Evolutionary conservation across 2,797 vertebrate genomes (phyloP), one percentile per base, ranked within the genome.

Genomic region (Leucoraja ocellata): DNA sequence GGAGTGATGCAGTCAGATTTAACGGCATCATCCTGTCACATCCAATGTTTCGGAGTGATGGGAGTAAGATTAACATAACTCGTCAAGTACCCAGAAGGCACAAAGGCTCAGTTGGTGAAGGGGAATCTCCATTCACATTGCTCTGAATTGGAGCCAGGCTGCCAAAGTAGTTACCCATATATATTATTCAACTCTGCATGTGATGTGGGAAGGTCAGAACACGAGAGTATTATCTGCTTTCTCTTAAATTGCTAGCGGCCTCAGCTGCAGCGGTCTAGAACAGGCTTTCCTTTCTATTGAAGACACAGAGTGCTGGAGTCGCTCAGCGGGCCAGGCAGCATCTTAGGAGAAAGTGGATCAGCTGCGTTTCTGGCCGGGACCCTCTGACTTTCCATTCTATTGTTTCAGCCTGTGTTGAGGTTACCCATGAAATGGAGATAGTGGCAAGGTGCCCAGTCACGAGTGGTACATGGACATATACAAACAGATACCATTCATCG

Each of bases 1-100:
- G 23, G 83, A 86, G 54, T 63, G 83, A 86, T 86, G 54, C 13
- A 28, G 0, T 84, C 32, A 65, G 13, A 86, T 86, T 32, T n/a
- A 86, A 32, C 5, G 8, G 28, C 61, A 32, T 11, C n/a, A 18
- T 61, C 83, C 61, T 86, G 83, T 86, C 83, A 65, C 1, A 63
- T 65, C 14, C 58, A 65, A 65, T 86, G 83, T 86, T 86, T 86
- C 32, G 58, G 83, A 63, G 83, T 86, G 58, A 86, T 65, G 61
- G 83, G 83, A 86, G 14, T 68, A 88, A 68, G n/a, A 8, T 18
- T 88, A 9, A 18, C 32, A 88, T 54, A 2, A 28, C 65, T 9
- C 8, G 6, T 32, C 54, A 5, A 23, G n/a, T 25, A 61, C 25
- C 13, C 6, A 25, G 58, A 84, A 86, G 83, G 14, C 58, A 65